Evolutionary conservation across 1,140 invertebrate species (phyloP).

Genomic region (Drosophila pallidifrons): DNA sequence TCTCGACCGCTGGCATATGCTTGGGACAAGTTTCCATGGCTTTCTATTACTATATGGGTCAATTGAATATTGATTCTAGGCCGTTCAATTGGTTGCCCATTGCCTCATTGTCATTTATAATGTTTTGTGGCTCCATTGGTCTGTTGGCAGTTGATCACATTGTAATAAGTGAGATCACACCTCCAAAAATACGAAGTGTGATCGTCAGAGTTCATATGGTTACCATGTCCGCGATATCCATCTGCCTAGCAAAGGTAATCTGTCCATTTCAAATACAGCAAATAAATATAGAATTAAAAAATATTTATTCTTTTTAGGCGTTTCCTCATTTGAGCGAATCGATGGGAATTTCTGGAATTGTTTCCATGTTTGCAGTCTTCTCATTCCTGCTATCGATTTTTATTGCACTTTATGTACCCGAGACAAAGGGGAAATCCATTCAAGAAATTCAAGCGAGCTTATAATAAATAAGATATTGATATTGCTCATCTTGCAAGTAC

Average conservation of each 20-base stretch:
- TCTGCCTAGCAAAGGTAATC: background rate
- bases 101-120: constrained; percentile 45
- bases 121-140: constrained; percentile 49
- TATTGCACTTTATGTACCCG: background rate
- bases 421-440: constrained; percentile 1
- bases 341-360: too few species aligned
- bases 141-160: constrained; percentile 25
- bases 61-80: constrained; percentile 27
- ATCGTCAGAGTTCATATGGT: constrained; percentile 8
- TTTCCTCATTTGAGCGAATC: background rate
- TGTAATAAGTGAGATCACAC: constrained; percentile 15
- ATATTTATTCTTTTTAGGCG: background rate
- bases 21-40: constrained; percentile 41
- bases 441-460: background rate
- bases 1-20: constrained; percentile 45
- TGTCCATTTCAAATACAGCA: too few species aligned
- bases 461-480: too few species aligned
- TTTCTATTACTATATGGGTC: constrained; percentile 30
- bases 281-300: background rate
- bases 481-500: too few species aligned
- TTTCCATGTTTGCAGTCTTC: too few species aligned
- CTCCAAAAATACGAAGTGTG: constrained; percentile 16
- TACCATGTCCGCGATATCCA: background rate
- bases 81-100: constrained; percentile 49
- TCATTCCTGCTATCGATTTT: too few species aligned